phyloP scores from a whole-genome alignment of 2,888 invertebrate genomes.

The Heliconius hortense region DNA sequence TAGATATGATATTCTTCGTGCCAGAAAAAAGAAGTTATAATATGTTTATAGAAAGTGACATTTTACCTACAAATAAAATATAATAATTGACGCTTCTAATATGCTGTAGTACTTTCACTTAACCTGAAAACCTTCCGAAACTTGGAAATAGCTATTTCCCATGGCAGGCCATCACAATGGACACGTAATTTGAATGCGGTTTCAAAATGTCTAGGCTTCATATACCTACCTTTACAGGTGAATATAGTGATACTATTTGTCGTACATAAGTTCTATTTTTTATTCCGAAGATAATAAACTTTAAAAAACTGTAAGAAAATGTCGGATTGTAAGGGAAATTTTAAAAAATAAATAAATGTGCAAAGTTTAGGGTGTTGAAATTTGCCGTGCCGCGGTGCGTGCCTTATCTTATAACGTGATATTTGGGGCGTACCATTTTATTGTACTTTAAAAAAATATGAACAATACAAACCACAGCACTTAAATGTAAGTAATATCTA shows the following conservation, averaged over 20 bases:
- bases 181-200: conserved; percentile 41
- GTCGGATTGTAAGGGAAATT: conserved; percentile 43
- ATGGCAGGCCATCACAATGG: conserved; percentile 35
- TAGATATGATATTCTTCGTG: too few relatives aligned
- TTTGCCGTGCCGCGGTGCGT: conserved; percentile 68
- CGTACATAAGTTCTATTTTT: neutral
- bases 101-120: conserved; percentile 16
- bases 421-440: conserved; percentile 28
- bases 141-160: conserved; percentile 40
- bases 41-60: too few relatives aligned
- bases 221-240: conserved; percentile 23
- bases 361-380: conserved; percentile 63
- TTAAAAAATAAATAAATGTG: conserved; percentile 56
- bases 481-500: conserved; percentile 3
- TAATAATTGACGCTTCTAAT: neutral
- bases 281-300: neutral
- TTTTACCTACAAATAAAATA: neutral
- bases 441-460: conserved; percentile 15
- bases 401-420: conserved; percentile 64
- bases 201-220: conserved; percentile 34
- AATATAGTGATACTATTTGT: neutral
- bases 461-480: conserved; percentile 14
- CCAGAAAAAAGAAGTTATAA: too few relatives aligned
- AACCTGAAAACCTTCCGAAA: conserved; percentile 26
- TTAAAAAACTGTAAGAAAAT: neutral